phyloP scores from a whole-genome alignment of 2,888 invertebrate genomes.

The Drosophila tanythrix region DNA sequence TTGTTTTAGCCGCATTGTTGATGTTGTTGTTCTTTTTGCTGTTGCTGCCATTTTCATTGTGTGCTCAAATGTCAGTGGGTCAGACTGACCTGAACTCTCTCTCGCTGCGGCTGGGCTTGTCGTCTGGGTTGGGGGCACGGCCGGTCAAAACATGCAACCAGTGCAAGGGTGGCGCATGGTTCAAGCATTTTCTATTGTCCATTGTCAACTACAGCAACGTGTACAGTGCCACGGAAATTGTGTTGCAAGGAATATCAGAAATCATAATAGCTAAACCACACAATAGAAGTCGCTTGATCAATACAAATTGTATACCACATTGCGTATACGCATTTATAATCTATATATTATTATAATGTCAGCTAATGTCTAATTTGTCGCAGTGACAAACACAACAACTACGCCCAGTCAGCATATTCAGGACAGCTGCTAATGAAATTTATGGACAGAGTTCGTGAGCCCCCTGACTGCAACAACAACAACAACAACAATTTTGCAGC shows the following conservation, averaged over 20 bases:
- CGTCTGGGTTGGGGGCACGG: neutral
- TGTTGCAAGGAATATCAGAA: constrained; percentile 21
- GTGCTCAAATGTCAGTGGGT: constrained; percentile 49
- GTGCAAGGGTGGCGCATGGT: constrained; percentile 51
- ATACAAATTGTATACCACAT: constrained; percentile 25
- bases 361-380: constrained; percentile 68
- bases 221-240: constrained; percentile 54
- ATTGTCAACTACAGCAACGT: constrained; percentile 52
- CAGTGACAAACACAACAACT: constrained; percentile 43
- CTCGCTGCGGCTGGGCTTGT: neutral
- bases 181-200: constrained; percentile 69
- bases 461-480: constrained; percentile 10
- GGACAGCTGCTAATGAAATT: constrained; percentile 77
- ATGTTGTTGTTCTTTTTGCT: constrained; percentile 21
- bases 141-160: constrained; percentile 55
- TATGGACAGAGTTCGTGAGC: constrained; percentile 75
- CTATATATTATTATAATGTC: constrained; percentile 42
- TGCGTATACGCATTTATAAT: constrained; percentile 73
- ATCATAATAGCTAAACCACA: constrained; percentile 24
- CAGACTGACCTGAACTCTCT: constrained; percentile 31
- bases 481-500: constrained; percentile 29
- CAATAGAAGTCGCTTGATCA: constrained; percentile 16
- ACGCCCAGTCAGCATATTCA: neutral
- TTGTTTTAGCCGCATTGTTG: constrained; percentile 31
- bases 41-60: constrained; percentile 56